Evolutionary conservation across 2,113 vertebrate genomes (phyloP), one percentile per base, ranked within the genome.

Genomic region (Hippocampus zosterae): DNA sequence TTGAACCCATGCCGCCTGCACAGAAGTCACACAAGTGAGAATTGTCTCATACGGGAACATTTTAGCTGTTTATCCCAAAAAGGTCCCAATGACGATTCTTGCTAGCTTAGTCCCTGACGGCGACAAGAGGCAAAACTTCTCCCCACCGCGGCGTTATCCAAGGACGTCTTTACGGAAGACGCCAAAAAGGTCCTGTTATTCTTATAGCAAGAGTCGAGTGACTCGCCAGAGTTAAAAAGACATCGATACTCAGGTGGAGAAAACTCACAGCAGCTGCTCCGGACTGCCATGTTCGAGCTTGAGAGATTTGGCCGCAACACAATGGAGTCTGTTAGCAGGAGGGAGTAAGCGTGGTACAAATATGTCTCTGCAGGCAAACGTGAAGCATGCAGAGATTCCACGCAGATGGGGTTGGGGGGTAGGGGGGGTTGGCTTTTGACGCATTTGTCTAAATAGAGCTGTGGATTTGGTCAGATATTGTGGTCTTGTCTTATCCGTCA

Each of bases 351-450:
- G 52, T 15, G 50, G 29, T 40, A 68, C 29, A 68, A 68, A 55
- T 68, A 68, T 68, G 67, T 68, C 37, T 68, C 67, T 21, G 29
- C 52, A 55, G 67, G 67, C 67, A 68, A 68, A 55, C 67, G 33
- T 68, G 48, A 55, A 55, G 67, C 50, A 68, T 52, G 67, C 52
- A 55, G 48, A 55, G 52, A 68, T 68, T 68, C 67, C 67, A 55
- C 56, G 67, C 33, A 56, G 65, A 55, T 68, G 64, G 64, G 56
- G 0, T 6, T 5, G 3, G 3, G n/a, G 55, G 55, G 55, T n/a
- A 1, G 10, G 33, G 5, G 33, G 33, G 33, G n/a, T n/a, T 5
- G 33, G 33, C 33, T 33, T 33, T 33, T 33, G 33, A 33, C 16
- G 40, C 44, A 27, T 65, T 67, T 68, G 50, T 23, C 29, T 5